Base-by-base conservation (phyloP, 2,888 invertebrate species). In the Crematogaster levior region DNA sequence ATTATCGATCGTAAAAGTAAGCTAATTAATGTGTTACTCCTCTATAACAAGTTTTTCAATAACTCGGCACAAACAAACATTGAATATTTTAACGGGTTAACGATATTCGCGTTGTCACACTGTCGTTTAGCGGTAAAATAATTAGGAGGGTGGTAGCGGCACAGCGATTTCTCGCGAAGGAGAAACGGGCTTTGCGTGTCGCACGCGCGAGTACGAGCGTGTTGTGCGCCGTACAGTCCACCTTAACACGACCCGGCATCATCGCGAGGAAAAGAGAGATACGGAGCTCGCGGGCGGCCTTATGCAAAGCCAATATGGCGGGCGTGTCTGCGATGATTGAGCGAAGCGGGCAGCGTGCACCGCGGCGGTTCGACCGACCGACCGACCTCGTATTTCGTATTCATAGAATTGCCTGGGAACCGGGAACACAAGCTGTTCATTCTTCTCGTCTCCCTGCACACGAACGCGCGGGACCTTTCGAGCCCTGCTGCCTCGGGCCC, bases 301-400 rank as follows among this genome's bases (percentile, higher is more conserved):
- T 91, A 92, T 92, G 91, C 92, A 93, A 91, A 92, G 84, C 90
- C 91, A 91, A 93, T 90, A 92, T 91, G 90, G 89, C 92, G 91
- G 92, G 92, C 91, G 93, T 93, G 92, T 92, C 93, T 89, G 85
- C 88, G 92, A 93, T 92, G 93, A 93, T 93, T 91, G 92, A 92
- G 87, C 91, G 91, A 91, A 92, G 86, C 89, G 84, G 88, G 84
- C 88, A 84, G 84, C 84, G 85, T 81, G 75, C 89, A 82, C 86
- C 85, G 79, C 74, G 72, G 83, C 85, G 85, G 83, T 81, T 81
- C 86, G 85, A 56, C 79, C 86, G 84, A 86, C 83, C 84, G 88
- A 81, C 86, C 90, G 91, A 92, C 92, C 91, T 92, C 92, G 92
- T 92, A 93, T 93, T 93, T 93, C 89, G 92, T 93, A 93, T 93